These are phyloP conservation scores for Hesperophylax magnus DNA, from an alignment of 1,140 invertebrate species.

Conservation along the genomic window DNA sequence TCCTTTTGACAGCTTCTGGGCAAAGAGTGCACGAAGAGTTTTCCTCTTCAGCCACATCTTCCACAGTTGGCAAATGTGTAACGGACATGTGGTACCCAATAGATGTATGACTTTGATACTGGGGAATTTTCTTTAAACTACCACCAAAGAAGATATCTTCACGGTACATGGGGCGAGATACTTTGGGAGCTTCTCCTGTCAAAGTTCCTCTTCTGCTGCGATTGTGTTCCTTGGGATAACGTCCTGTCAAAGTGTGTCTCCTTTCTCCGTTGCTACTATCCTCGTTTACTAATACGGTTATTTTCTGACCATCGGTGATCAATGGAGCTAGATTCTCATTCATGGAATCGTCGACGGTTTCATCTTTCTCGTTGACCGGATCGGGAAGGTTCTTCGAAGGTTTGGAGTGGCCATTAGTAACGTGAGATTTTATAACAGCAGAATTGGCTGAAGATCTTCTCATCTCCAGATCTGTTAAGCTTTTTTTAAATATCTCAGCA, in stretches of 20 bases:
- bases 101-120: constrained; percentile 85
- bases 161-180: constrained; percentile 82
- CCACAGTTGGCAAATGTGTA: constrained; percentile 83
- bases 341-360: constrained; percentile 63
- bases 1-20: constrained; percentile 82
- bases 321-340: constrained; percentile 71
- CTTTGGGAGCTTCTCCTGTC: constrained; percentile 64
- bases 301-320: constrained; percentile 63
- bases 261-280: constrained; percentile 60
- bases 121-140: constrained; percentile 83
- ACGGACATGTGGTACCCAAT: constrained; percentile 88
- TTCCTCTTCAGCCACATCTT: constrained; percentile 80
- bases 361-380: constrained; percentile 72
- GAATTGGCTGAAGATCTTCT: constrained; percentile 63
- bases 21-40: constrained; percentile 80
- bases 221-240: constrained; percentile 65
- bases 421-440: constrained; percentile 62
- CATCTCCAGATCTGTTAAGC: constrained; percentile 73
- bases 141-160: constrained; percentile 94
- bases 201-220: constrained; percentile 56
- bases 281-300: constrained; percentile 63
- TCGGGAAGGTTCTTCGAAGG: constrained; percentile 64
- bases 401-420: constrained; percentile 63
- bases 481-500: constrained; percentile 77
- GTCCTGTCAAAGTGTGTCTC: constrained; percentile 74